Percentiles rank a stretch among this genome's conserved stretches.
Conservation (phyloP, 2,113 vertebrate species). For the Chroicocephalus ridibundus region DNA sequence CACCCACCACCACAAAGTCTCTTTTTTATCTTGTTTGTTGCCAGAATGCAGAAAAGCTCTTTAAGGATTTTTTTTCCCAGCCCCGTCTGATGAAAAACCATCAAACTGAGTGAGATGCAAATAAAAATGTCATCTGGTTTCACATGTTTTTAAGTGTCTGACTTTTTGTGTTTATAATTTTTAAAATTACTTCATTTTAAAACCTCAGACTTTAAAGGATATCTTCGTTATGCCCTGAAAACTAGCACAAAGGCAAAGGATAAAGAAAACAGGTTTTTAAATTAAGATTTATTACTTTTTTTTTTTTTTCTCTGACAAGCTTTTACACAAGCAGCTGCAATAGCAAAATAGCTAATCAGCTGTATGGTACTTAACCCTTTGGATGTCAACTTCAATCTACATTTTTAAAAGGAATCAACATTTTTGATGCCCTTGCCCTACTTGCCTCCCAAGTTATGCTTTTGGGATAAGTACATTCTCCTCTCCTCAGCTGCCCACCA, state of each 20-base stretch:
- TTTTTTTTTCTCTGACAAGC: background rate
- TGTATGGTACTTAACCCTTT: background rate
- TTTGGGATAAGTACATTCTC: background rate
- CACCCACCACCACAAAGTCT: background rate
- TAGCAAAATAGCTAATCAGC: background rate
- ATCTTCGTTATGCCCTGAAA: constrained; percentile 26
- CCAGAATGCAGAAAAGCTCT: background rate
- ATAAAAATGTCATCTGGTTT: constrained; percentile 36
- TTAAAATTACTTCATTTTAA: background rate
- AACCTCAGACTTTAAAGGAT: constrained; percentile 30
- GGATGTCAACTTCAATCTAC: background rate
- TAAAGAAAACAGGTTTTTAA: constrained; percentile 1
- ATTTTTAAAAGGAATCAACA: background rate
- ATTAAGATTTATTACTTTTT: background rate
- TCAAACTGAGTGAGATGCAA: constrained; percentile 32
- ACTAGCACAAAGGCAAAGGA: background rate
- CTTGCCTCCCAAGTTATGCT: background rate
- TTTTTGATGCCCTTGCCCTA: background rate
- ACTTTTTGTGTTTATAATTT: background rate
- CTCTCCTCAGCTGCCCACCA: background rate
- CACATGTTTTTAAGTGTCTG: background rate
- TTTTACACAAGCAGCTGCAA: background rate
- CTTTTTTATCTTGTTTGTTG: background rate
- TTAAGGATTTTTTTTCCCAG: constrained; percentile 16
- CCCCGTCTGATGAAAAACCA: background rate